Evolutionary conservation across 2,888 invertebrate species (phyloP), one percentile per base, ranked within the genome.

Genomic region (Xylophagus ater): DNA sequence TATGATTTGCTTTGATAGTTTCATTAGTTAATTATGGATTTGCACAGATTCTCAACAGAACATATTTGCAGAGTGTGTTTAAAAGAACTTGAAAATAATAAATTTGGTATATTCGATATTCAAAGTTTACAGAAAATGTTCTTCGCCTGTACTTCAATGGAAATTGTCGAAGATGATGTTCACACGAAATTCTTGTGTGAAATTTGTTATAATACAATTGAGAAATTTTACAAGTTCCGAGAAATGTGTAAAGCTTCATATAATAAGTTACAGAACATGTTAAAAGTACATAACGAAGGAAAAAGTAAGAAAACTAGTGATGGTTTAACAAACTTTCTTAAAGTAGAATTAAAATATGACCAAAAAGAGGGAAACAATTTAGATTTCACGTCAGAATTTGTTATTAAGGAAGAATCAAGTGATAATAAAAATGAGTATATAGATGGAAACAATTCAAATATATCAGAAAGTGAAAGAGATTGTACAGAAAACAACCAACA

Each of bases 211-310:
- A 10, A 21, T 3, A 31, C 32, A 24, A 4, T 44, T 15, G 25
- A 30, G 10, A 32, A 32, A 12, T 38, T 34, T 15, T 18, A 37
- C 19, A 38, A 34, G 20, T 44, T 44, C 29, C 34, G 34, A 17
- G 15, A 9, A 20, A 40, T 35, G 38, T 44, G 43, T 24, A 9
- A 13, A 4, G 12, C 23, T 8, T 41, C 41, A 4, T 19, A 40
- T 18, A 31, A 28, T 9, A 10, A 14, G 7, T 36, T 41, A 1
- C 8, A 20, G 23, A 31, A 17, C 23, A 34, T 25, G 8, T n/a
- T 19, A 5, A 25, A 24, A 7, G 21, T n/a, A n/a, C n/a, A 3
- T 14, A 10, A 29, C 6, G 19, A n/a, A 20, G n/a, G 8, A 35
- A 26, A 12, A 26, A 19, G 19, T 17, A 28, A 35, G 19, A 25